Base-by-base conservation (phyloP, 2,113 vertebrate species). In the Tichodroma muraria region DNA sequence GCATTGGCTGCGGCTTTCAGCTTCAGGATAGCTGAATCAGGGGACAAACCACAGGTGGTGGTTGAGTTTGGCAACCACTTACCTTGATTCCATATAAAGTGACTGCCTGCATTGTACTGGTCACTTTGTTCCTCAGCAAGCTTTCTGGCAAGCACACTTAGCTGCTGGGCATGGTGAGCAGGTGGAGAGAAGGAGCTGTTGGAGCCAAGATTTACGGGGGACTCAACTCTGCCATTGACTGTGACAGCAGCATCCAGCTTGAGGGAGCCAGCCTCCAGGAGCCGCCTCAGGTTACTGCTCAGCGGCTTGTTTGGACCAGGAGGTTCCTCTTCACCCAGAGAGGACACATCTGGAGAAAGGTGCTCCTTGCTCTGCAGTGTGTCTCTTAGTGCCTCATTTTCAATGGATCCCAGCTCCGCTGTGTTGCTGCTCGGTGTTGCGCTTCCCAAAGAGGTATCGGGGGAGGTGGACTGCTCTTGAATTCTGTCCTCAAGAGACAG, bases 21-120 rank as follows among this genome's bases (percentile, higher is more conserved):
- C 97, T 99, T 99, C 95, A 99, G 98, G 96, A 99, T 99, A 91
- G 99, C 99, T 27, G 99, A 99, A 95, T 99, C 99, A 4, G 99
- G 99, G 40, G 99, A 99, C 73, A 99, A 96, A 97, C 98, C 98
- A 77, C 98, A 99, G 96, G 98, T 96, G 45, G 98, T 98, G 94
- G 98, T 89, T 77, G 98, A 78, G 97, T 98, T 95, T 89, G 98
- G 97, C 98, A 99, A 95, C 99, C 99, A 99, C 97, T 99, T 99
- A 93, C 99, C 99, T 89, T 99, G 98, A 94, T 98, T 98, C 99
- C 99, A 99, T 92, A 99, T 98, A 75, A 99, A 99, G 86, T 98
- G 98, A 92, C 98, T 97, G 96, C 96, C 73, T 78, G 98, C 95
- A 96, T 96, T 94, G 96, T 97, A 97, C 93, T 98, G 89, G 98